Base-by-base conservation (phyloP, 2,113 vertebrate genomes). In the Crypturellus undulatus region DNA sequence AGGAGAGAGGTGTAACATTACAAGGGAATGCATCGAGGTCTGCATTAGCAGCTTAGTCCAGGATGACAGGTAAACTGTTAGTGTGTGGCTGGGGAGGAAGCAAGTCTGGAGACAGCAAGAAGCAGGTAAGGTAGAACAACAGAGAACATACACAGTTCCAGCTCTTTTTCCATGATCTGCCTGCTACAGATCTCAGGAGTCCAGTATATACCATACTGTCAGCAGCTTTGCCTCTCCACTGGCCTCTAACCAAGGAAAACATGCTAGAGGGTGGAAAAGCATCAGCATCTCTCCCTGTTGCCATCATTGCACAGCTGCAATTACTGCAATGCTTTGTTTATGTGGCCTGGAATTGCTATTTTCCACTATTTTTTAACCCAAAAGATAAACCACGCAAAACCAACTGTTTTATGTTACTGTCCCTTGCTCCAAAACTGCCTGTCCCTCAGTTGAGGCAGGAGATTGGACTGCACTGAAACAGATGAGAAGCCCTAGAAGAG, bases 401-500 rank as follows among this genome's bases (percentile, higher is more conserved):
- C 49, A 56, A 15, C 51, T 34, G 63, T 1, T 87, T 60, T 90
- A 42, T 69, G 63, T 52, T 86, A 40, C 59, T 83, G 86, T 45
- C 67, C 82, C 79, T 63, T 45, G 80, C 79, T 62, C 51, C 62
- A 7, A 17, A 87, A 73, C 2, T 38, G 17, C 51, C 60, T 60
- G 49, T 36, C 79, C 43, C 89, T 83, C 54, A 40, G 49, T 45
- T 43, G 68, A 32, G 54, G 28, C 54, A 58, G 54, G 28, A 32
- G 54, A 88, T 77, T 69, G 83, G 52, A 34, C 69, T 40, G 54
- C 79, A 59, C 36, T 2, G 3, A 78, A 65, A 80, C 69, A 84
- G 76, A 90, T 3, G 62, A 95, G 91, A 65, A 65, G 86, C 59
- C 71, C 79, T 26, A 83, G 45, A 51, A 26, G 84, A 94, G 93